Conservation (phyloP, 2,888 invertebrate genomes). For the Drosophila meridionalis region DNA sequence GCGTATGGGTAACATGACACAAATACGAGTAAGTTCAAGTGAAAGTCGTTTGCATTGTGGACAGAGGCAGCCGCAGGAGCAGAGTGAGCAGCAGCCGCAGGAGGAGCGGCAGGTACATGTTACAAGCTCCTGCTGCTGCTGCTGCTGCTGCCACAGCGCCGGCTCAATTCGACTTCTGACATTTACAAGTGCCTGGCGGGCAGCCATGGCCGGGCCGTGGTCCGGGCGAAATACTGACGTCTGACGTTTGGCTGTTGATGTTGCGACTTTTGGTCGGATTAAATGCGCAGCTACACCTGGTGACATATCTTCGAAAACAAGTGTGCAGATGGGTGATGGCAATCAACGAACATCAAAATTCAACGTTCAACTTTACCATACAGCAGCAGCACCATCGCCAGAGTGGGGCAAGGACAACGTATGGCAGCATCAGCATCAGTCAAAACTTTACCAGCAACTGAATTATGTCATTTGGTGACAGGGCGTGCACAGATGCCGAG, state of each 20-base stretch:
- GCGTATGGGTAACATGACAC: constrained; percentile 53
- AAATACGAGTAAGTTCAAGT: constrained; percentile 56
- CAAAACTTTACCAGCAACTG: constrained; percentile 80
- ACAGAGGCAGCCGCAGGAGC: constrained; percentile 39
- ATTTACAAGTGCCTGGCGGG: constrained; percentile 61
- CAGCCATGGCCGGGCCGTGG: constrained; percentile 45
- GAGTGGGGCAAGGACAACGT: constrained; percentile 21
- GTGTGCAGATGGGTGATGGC: constrained; percentile 70
- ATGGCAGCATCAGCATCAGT: constrained; percentile 75
- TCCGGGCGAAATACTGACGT: constrained; percentile 31
- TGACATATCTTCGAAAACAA: constrained; percentile 74
- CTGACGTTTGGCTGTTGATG: constrained; percentile 71
- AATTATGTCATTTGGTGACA: constrained; percentile 79
- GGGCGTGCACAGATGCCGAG: constrained; percentile 51
- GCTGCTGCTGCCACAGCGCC: constrained; percentile 5
- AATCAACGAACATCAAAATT: constrained; percentile 79
- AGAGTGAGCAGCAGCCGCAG: not conserved
- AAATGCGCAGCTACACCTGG: constrained; percentile 78
- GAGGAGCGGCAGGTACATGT: constrained; percentile 55
- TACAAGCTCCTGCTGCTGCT: constrained; percentile 25
- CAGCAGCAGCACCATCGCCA: constrained; percentile 21
- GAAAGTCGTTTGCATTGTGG: constrained; percentile 72
- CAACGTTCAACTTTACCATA: constrained; percentile 69
- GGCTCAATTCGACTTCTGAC: constrained; percentile 55
- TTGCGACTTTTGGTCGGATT: constrained; percentile 80